Percentiles rank a stretch among this genome's conserved stretches.
Evolutionary conservation across 2,888 invertebrate species (phyloP).

Genomic region (Nephrotoma flavescens): DNA sequence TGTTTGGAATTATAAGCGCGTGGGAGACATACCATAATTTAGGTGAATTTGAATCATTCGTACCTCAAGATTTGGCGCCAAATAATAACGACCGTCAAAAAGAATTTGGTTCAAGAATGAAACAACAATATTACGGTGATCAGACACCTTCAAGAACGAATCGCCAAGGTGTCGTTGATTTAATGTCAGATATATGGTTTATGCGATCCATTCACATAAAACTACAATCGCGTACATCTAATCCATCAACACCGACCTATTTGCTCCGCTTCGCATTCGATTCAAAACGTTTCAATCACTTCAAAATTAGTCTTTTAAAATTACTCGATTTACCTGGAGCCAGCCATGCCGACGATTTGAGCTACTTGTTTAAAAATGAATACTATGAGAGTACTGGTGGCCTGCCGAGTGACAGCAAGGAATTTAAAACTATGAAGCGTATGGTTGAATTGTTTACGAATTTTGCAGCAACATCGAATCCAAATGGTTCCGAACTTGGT

Average conservation of each 20-base stretch:
- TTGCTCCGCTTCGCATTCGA: conserved; percentile 31
- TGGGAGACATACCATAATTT: not conserved
- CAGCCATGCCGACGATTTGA: conserved; percentile 30
- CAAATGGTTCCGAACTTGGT: conserved; percentile 14
- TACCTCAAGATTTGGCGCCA: not conserved
- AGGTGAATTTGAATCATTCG: not conserved
- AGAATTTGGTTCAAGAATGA: not conserved
- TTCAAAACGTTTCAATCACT: conserved; percentile 28
- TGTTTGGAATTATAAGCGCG: not conserved
- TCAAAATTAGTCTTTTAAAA: conserved; percentile 13
- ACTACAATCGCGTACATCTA: conserved; percentile 18
- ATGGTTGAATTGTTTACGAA: conserved; percentile 26
- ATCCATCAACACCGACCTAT: conserved; percentile 23
- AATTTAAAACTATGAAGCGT: conserved; percentile 19
- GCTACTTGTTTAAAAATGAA: conserved; percentile 29
- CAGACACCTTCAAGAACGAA: not conserved
- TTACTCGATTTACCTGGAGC: conserved; percentile 19
- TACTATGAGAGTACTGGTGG: not conserved
- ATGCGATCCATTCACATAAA: conserved; percentile 28
- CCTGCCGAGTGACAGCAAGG: conserved; percentile 9
- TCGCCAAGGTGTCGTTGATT: conserved; percentile 9
- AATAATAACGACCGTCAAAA: not conserved
- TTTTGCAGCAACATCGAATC: conserved; percentile 25
- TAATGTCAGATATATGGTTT: conserved; percentile 24
- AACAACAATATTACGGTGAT: not conserved